phyloP scores from a whole-genome alignment of 2,888 invertebrate species.

The Lepidochrysops patricia region DNA sequence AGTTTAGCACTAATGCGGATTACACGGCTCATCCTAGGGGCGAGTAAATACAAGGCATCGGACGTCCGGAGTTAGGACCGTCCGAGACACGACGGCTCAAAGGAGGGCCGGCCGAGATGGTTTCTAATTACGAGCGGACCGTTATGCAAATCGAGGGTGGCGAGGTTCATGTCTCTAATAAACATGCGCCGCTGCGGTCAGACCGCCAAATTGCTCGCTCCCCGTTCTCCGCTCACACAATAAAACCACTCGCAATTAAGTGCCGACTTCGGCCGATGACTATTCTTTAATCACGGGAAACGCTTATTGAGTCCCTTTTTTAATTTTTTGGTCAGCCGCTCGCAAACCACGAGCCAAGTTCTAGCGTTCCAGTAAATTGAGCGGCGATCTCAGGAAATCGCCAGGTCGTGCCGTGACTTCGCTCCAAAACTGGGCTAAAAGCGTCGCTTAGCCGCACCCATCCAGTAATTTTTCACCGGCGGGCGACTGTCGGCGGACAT shows the following conservation, averaged over 20 bases:
- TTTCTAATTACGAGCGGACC: constrained; percentile 72
- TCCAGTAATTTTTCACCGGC: constrained; percentile 50
- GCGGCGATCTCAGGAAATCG: constrained; percentile 47
- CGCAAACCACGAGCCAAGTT: constrained; percentile 31
- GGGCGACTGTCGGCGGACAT: constrained; percentile 39
- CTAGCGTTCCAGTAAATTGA: constrained; percentile 51
- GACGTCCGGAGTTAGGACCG: constrained; percentile 39
- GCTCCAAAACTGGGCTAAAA: constrained; percentile 54
- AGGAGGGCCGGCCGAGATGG: constrained; percentile 67
- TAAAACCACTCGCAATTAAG: constrained; percentile 52
- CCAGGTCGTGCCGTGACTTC: constrained; percentile 53
- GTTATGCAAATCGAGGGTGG: constrained; percentile 70
- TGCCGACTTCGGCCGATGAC: constrained; percentile 51
- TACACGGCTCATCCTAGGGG: constrained; percentile 45
- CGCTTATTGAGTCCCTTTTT: constrained; percentile 25
- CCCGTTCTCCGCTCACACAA: constrained; percentile 45
- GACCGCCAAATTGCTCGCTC: constrained; percentile 62
- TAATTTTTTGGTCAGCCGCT: constrained; percentile 20
- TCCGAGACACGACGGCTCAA: constrained; percentile 58
- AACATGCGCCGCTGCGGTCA: constrained; percentile 69
- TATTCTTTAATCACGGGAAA: constrained; percentile 47
- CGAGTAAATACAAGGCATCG: constrained; percentile 62
- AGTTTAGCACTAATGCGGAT: constrained; percentile 47
- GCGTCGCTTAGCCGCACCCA: constrained; percentile 40
- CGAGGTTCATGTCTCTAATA: constrained; percentile 67